These are phyloP conservation scores for Elymnias hypermnestra DNA, from an alignment of 1,140 invertebrate genomes.

Conservation along the genomic window DNA sequence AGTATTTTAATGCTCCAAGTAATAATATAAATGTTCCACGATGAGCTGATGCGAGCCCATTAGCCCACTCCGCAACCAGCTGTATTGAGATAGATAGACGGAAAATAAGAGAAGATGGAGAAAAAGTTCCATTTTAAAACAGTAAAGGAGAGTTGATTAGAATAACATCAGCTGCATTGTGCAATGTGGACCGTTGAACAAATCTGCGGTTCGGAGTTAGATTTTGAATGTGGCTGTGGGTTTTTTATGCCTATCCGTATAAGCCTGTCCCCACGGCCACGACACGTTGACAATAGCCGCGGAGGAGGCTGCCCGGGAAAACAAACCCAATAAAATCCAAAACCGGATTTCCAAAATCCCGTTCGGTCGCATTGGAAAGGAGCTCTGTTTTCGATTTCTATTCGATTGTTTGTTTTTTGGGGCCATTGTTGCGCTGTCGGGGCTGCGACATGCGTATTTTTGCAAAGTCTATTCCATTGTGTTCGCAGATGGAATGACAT, in stretches of 20 bases:
- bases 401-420: slow-evolving; percentile 73
- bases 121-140: too few relatives aligned
- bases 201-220: slow-evolving; percentile 2
- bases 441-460: slow-evolving; percentile 66
- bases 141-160: too few relatives aligned
- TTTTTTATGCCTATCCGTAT: slow-evolving; percentile 35
- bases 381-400: slow-evolving; percentile 73
- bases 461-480: slow-evolving; percentile 68
- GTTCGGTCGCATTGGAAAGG: slow-evolving; percentile 64
- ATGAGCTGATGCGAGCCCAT: too few relatives aligned
- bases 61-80: too few relatives aligned
- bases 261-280: slow-evolving; percentile 38
- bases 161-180: too few relatives aligned
- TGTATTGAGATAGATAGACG: too few relatives aligned
- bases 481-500: slow-evolving; percentile 57
- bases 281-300: slow-evolving; percentile 52
- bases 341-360: slow-evolving; percentile 75
- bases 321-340: slow-evolving; percentile 53
- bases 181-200: neutral
- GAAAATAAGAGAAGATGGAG: too few relatives aligned
- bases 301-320: slow-evolving; percentile 38
- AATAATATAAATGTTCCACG: too few relatives aligned
- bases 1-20: too few relatives aligned
- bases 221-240: slow-evolving; percentile 11
- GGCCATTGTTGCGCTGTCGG: slow-evolving; percentile 56